Percentiles rank a stretch among this genome's conserved stretches.
Conservation (phyloP, 2,797 vertebrate species). For the Chaetodon trifasciatus region DNA sequence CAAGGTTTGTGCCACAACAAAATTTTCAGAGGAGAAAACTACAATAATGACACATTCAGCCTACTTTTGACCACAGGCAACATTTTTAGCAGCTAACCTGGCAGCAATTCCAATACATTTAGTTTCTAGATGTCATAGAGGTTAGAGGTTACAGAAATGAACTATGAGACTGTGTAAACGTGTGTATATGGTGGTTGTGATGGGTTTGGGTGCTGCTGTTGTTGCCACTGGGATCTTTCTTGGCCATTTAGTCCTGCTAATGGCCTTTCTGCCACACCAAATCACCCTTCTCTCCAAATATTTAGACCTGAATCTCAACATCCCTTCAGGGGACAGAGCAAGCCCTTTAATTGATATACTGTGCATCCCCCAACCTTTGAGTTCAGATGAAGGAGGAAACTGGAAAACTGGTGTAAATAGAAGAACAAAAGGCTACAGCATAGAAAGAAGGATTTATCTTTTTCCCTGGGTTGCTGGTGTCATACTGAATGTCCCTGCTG, state of each 20-base stretch:
- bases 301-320: constrained; percentile 71
- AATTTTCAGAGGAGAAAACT: constrained; percentile 51
- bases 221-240: constrained; percentile 71
- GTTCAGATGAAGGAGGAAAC: constrained; percentile 34
- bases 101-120: constrained; percentile 21
- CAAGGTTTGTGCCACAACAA: constrained; percentile 74
- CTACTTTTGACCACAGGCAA: constrained; percentile 46
- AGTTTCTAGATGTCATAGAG: constrained; percentile 25
- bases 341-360: constrained; percentile 69
- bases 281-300: constrained; percentile 73
- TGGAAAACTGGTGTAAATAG: constrained; percentile 54
- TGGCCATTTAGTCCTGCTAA: constrained; percentile 82
- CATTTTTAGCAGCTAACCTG: constrained; percentile 39
- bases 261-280: constrained; percentile 76
- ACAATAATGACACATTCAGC: constrained; percentile 57
- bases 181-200: constrained; percentile 26
- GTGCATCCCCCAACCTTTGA: constrained; percentile 49
- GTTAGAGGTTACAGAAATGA: constrained; percentile 13
- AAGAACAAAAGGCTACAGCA: constrained; percentile 56
- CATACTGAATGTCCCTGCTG: constrained; percentile 37
- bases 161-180: constrained; percentile 1
- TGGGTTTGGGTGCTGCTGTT: constrained; percentile 11
- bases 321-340: constrained; percentile 56
- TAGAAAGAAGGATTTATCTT: constrained; percentile 35
- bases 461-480: constrained; percentile 57